Base-by-base conservation (phyloP, 1,140 invertebrate species). In the Zaprionus gabonicus region DNA sequence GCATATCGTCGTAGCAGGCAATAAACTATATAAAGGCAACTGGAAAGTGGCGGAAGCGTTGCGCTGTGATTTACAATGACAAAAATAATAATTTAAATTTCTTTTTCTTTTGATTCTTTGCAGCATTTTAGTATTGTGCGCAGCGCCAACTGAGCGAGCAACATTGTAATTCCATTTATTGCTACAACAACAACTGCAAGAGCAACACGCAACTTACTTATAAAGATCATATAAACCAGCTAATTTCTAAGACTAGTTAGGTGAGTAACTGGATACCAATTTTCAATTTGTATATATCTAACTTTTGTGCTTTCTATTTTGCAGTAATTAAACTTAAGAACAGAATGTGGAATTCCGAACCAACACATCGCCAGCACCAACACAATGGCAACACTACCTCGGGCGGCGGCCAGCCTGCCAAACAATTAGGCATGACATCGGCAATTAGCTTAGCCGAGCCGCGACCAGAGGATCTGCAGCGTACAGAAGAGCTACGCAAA, bases 371-470 rank as follows among this genome's bases (percentile, higher is more conserved):
- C 41, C 83, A 87, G 66, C 78, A 74, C 31, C 76, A 76, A 38
- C 64, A 77, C n/a, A 91, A 87, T 91, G 82, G 83, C 74, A 91
- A 80, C 53, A 71, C 78, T 78, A 87, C 83, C 84, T 87, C 86
- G 64, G 70, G 65, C 71, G 60, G 58, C 25, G 62, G 59, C 23
- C 81, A 82, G 60, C 84, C 82, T 23, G 73, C 83, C 64, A 93
- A 94, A 92, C 96, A 95, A 27, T 90, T 96, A 80, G 98, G 98
- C 46, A 98, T 99, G 95, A 99, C 98, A 5, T 98, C 98, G 34
- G 97, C 98, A 53, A 98, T 99, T 71, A 98, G 97, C 80, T 94
- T 96, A 81, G 97, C 98, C 82, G 95, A 94, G 59, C 98, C 98
- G 17, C 98, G 98, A 92, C 95, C 96, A 1, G 94, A 96, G 78